Evolutionary conservation across 2,888 invertebrate species (phyloP).

Genomic region (Melanostoma scalare): DNA sequence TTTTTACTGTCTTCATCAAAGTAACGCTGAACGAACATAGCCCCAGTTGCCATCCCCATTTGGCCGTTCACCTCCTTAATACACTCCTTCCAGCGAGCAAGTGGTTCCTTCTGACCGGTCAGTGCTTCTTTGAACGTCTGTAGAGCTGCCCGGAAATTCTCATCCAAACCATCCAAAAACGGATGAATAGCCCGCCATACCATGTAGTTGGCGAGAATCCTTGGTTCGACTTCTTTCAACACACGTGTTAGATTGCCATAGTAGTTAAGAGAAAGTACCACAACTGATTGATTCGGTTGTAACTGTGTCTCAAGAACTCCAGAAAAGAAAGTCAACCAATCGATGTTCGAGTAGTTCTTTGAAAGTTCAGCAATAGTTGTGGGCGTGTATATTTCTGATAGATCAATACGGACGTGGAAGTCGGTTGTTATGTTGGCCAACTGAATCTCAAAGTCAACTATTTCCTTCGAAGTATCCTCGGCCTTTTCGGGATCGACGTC

Average conservation of each 20-base stretch:
- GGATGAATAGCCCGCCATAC: slow-evolving; percentile 67
- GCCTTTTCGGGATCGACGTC: slow-evolving; percentile 66
- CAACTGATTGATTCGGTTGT: slow-evolving; percentile 41
- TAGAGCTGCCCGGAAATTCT: slow-evolving; percentile 63
- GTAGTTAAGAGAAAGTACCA: slow-evolving; percentile 50
- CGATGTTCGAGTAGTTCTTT: slow-evolving; percentile 50
- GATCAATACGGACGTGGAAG: slow-evolving; percentile 41
- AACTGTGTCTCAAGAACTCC: slow-evolving; percentile 54
- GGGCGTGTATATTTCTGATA: slow-evolving; percentile 54
- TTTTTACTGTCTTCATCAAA: slow-evolving; percentile 84
- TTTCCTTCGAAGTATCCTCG: slow-evolving; percentile 67
- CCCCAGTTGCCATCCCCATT: slow-evolving; percentile 88
- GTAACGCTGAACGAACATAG: slow-evolving; percentile 83
- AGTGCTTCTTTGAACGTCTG: slow-evolving; percentile 86
- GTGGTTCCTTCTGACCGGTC: slow-evolving; percentile 91
- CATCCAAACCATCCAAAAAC: slow-evolving; percentile 63
- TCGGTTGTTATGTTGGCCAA: slow-evolving; percentile 72
- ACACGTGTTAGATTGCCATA: slow-evolving; percentile 56
- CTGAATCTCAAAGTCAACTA: slow-evolving; percentile 74
- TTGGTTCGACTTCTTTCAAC: slow-evolving; percentile 44
- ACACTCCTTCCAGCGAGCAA: slow-evolving; percentile 94
- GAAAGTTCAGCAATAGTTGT: slow-evolving; percentile 55
- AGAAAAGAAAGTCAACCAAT: slow-evolving; percentile 70
- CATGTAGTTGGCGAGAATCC: slow-evolving; percentile 71
- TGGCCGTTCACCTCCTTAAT: slow-evolving; percentile 93